A percentile compares a stretch with the other conserved stretches of the same genome.
phyloP scores from a whole-genome alignment of 2,888 invertebrate genomes.

The Macrosoma leucophasiata region DNA sequence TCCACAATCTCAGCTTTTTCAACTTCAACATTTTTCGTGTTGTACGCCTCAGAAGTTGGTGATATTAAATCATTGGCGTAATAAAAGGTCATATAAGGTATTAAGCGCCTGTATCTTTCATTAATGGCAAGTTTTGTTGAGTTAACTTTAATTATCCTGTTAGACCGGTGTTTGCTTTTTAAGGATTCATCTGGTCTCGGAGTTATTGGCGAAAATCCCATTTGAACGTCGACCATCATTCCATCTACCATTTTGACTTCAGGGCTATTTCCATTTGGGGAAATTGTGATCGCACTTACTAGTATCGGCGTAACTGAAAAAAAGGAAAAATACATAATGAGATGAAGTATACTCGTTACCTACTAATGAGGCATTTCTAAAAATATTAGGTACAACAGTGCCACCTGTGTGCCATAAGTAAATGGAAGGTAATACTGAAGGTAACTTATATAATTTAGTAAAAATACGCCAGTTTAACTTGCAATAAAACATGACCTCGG shows the following conservation, averaged over 20 bases:
- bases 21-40: constrained; percentile 48
- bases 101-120: constrained; percentile 84
- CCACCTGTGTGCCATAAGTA: constrained; percentile 7
- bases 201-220: constrained; percentile 40
- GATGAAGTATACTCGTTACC: neutral
- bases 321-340: constrained; percentile 24
- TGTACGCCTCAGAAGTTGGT: constrained; percentile 47
- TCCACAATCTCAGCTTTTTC: constrained; percentile 62
- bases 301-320: constrained; percentile 59
- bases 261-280: constrained; percentile 70
- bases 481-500: neutral
- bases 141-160: constrained; percentile 30
- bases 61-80: constrained; percentile 76
- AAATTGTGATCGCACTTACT: constrained; percentile 58
- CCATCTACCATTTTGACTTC: constrained; percentile 60
- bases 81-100: constrained; percentile 90
- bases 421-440: constrained; percentile 24
- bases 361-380: too few relatives aligned
- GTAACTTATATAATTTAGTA: neutral
- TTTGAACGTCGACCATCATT: constrained; percentile 50
- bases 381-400: too few relatives aligned
- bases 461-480: neutral
- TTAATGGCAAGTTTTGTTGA: constrained; percentile 65
- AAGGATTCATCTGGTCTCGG: constrained; percentile 31
- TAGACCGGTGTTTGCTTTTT: constrained; percentile 14